A percentile compares a stretch with the other conserved stretches of the same genome.
Conservation (phyloP, 2,888 invertebrate genomes). For the Nomada flava region DNA sequence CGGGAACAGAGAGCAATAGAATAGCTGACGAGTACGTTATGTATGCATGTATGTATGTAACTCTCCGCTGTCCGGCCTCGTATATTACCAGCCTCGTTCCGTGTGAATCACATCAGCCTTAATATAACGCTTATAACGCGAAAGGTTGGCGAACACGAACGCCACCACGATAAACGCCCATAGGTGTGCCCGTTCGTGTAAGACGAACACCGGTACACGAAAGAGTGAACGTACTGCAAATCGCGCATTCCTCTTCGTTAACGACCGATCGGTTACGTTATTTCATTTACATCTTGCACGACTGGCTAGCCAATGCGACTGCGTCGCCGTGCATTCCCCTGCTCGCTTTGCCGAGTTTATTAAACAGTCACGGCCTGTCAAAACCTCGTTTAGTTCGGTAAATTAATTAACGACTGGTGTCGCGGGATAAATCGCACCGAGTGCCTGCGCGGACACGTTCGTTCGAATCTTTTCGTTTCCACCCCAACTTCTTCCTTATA, state of each 20-base stretch:
- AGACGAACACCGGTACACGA: background rate
- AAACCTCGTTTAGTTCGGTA: constrained; percentile 32
- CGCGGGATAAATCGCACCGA: constrained; percentile 36
- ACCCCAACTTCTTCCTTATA: background rate
- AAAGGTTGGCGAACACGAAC: constrained; percentile 52
- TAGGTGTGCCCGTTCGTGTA: background rate
- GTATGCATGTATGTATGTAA: constrained; percentile 23
- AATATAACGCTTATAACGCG: constrained; percentile 59
- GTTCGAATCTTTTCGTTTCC: background rate
- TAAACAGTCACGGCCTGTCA: constrained; percentile 49
- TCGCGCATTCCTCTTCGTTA: constrained; percentile 35
- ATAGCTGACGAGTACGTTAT: constrained; percentile 36
- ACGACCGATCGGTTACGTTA: constrained; percentile 47
- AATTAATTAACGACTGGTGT: constrained; percentile 49
- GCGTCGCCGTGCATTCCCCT: constrained; percentile 15
- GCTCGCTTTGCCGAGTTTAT: constrained; percentile 23
- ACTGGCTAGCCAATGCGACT: background rate
- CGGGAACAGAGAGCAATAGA: constrained; percentile 25
- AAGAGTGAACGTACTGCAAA: background rate
- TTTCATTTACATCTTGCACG: constrained; percentile 41
- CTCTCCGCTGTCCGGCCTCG: constrained; percentile 28
- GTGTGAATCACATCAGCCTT: constrained; percentile 57
- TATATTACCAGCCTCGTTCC: constrained; percentile 43
- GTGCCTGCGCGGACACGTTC: background rate
- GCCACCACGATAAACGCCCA: constrained; percentile 29